Base-by-base conservation (phyloP, 1,140 invertebrate genomes). In the Melanaphis sacchari region DNA sequence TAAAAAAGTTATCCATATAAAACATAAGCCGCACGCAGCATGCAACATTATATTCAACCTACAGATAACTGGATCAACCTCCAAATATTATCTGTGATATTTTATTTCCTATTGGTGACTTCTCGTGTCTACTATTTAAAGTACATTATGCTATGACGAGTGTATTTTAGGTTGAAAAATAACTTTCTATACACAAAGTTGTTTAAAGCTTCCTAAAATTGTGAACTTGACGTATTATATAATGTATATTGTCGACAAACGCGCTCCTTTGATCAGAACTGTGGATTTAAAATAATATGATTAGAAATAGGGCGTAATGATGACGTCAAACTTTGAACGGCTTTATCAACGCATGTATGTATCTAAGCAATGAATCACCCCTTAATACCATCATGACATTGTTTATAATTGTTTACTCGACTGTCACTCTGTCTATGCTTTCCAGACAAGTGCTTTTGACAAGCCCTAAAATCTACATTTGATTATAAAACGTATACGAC, bases 1-100 rank as follows among this genome's bases (percentile, higher is more conserved):
- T 11, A n/a, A 5, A 5, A n/a, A 3, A 66, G 31, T 66, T n/a
- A 18, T 66, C n/a, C 59, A n/a, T 6, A 5, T 18, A 66, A n/a
- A 18, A 31, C 31, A n/a, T n/a, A 66, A n/a, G 6, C 11, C 31
- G n/a, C 11, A n/a, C 1, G 0, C 0, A 9, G 9, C 2, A 31
- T 59, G 26, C 26, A 11, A 18, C 54, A 59, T 59, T 11, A 31
- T 59, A 26, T 59, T 31, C 15, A 66, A 2, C 8, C 31, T 3
- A 59, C 24, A 26, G 11, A 66, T 2, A 66, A 31, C 31, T 11
- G 26, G 11, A 59, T 59, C 31, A 66, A 66, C 31, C 59, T 66
- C 31, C 59, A 66, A 8, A 31, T 31, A 1, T 59, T 31, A 26
- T 59, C 54, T 59, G 54, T 9, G 8, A 24, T 59, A 31, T 59